A percentile compares a stretch with the other conserved stretches of the same genome.
Evolutionary conservation across 2,113 vertebrate species (phyloP).

Genomic region (Colinus virginianus): DNA sequence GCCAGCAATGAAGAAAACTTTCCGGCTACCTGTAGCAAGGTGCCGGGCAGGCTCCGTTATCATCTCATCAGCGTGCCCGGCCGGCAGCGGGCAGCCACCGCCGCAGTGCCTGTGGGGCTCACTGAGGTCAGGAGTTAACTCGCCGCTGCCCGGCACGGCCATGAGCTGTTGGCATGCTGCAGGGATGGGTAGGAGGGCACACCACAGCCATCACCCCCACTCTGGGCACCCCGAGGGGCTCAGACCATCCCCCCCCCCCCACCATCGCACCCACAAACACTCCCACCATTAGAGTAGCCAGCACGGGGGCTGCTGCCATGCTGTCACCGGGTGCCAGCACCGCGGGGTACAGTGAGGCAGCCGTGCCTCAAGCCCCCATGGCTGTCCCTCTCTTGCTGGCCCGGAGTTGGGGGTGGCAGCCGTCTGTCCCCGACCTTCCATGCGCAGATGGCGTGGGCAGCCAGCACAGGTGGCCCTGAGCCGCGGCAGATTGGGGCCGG

Average conservation of each 20-base stretch:
- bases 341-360: neutral
- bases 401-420: neutral
- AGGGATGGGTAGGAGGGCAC: neutral
- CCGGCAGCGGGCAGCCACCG: neutral
- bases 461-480: constrained; percentile 57
- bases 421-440: neutral
- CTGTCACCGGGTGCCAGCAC: neutral
- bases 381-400: constrained; percentile 1
- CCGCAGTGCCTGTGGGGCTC: rapidly evolving
- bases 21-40: constrained; percentile 42
- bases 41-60: neutral
- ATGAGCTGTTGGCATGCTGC: neutral
- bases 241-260: neutral
- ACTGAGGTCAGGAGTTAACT: neutral
- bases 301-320: rapidly evolving
- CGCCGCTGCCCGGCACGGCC: neutral
- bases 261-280: too few species aligned
- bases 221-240: neutral
- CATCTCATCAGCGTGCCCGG: neutral
- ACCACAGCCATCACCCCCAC: neutral
- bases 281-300: neutral
- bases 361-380: neutral
- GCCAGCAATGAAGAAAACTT: constrained; percentile 39
- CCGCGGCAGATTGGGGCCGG: constrained; percentile 45
- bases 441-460: constrained; percentile 49